A percentile compares a stretch with the other conserved stretches of the same genome.
These are phyloP conservation scores for Nanorana parkeri DNA, from an alignment of 2,113 vertebrate genomes.

Conservation along the genomic window DNA sequence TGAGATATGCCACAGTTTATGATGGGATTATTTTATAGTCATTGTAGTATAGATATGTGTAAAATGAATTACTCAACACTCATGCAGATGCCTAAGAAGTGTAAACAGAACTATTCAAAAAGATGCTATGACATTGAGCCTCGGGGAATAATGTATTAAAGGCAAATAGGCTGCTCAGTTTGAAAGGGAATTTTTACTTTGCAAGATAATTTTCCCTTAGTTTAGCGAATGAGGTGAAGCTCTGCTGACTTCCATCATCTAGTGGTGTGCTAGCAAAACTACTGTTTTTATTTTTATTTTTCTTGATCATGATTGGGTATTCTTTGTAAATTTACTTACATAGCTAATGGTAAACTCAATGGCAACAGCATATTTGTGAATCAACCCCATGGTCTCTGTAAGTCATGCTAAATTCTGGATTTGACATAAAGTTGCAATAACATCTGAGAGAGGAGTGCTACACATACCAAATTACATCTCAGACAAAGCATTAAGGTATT, in stretches of 20 bases:
- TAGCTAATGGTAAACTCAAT: no score
- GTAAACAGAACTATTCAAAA: neutral
- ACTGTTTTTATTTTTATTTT: no score
- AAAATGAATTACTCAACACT: neutral
- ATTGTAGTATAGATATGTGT: neutral
- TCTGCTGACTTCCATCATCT: no score
- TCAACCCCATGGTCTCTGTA: neutral
- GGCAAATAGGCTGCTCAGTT: no score
- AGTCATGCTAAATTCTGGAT: neutral
- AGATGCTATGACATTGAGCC: neutral
- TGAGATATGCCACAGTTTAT: neutral
- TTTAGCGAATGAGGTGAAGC: no score
- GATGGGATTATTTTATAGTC: neutral
- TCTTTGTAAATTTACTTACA: no score
- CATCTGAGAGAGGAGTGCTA: slow-evolving; percentile 1
- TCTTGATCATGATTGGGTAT: no score
- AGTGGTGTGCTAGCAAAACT: no score
- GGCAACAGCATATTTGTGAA: no score
- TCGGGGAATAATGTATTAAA: no score
- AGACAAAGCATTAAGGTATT: neutral
- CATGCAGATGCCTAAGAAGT: neutral
- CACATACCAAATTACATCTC: slow-evolving; percentile 13
- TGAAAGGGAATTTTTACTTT: no score
- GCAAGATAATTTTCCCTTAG: no score
- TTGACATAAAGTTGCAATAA: neutral